These are phyloP conservation scores for pig (Sus scrofa) DNA, from an alignment of 2,113 vertebrate genomes.

Conservation along the genomic window T2T-Sscrofa CM000826.6:148956501-148957000, in stretches of 20 bases:
- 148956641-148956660: background rate
- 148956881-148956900: background rate
- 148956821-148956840: conserved; percentile 55
- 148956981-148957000: background rate
- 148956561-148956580: background rate
- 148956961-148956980: background rate
- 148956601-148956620: background rate
- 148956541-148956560: background rate
- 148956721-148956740: conserved; percentile 44
- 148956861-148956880: background rate
- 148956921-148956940: background rate
- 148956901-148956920: background rate
- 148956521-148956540: background rate
- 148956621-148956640: background rate
- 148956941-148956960: background rate
- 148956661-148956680: background rate
- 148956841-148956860: background rate
- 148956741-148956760: background rate
- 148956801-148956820: conserved; percentile 51
- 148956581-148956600: background rate
- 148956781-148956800: background rate
- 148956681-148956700: conserved; percentile 6
- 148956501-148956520: background rate
- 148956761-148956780: conserved; percentile 70
- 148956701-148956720: conserved; percentile 33